A percentile compares a stretch with the other conserved stretches of the same genome.
Evolutionary conservation across 1,140 invertebrate species (phyloP).

Genomic region (Atopsyche davidsoni): DNA sequence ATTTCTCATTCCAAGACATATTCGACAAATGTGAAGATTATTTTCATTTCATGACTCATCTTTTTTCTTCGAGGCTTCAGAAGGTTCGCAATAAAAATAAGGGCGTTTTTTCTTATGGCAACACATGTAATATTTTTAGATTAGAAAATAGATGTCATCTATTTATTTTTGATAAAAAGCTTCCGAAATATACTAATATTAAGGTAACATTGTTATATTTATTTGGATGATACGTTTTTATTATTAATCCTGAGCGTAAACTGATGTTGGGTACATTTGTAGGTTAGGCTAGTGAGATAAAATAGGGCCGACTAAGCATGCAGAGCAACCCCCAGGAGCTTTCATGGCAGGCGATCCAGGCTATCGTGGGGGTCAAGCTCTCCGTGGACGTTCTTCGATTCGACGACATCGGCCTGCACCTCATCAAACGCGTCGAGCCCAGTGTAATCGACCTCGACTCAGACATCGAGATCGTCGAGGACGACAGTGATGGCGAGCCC

Average conservation of each 20-base stretch:
- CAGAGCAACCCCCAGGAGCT: conserved; percentile 51
- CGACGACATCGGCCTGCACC: conserved; percentile 47
- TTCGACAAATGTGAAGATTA: no score
- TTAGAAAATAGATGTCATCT: conserved; percentile 48
- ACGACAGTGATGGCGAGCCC: conserved; percentile 45
- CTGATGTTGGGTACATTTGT: conserved; percentile 45
- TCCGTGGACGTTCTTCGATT: conserved; percentile 47
- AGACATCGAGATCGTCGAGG: conserved; percentile 49
- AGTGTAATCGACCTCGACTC: conserved; percentile 46
- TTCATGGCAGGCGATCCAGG: conserved; percentile 51
- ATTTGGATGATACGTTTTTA: conserved; percentile 1
- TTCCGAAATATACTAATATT: conserved; percentile 36
- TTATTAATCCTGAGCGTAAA: conserved; percentile 28
- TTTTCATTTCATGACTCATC: no score
- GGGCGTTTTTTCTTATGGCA: conserved; percentile 20
- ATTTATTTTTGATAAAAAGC: conserved; percentile 39
- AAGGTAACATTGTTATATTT: conserved; percentile 23
- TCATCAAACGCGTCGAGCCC: conserved; percentile 41
- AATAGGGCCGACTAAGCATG: conserved; percentile 33
- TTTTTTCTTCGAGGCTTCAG: no score
- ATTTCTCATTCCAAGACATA: no score
- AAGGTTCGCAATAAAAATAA: no score
- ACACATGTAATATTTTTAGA: conserved; percentile 48
- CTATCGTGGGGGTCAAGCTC: conserved; percentile 50
- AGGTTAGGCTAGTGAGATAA: conserved; percentile 48